Evolutionary conservation across 2,888 invertebrate species (phyloP).

Genomic region (Saturnia pavonia): DNA sequence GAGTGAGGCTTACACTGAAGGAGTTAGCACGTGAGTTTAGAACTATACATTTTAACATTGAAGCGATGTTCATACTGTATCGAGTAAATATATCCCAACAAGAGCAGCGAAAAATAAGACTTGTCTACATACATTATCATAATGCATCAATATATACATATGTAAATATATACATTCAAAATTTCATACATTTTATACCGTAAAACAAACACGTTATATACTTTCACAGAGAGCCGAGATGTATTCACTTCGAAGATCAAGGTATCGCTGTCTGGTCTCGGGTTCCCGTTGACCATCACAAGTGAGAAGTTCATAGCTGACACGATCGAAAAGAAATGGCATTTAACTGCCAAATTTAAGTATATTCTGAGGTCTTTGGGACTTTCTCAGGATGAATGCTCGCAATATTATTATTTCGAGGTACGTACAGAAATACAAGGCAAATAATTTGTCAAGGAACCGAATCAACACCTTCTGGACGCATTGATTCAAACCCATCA

Average conservation of each 20-base stretch:
- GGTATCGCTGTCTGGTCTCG: conserved; percentile 43
- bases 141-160: too few relatives aligned
- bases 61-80: too few relatives aligned
- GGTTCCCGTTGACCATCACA: conserved; percentile 49
- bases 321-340: conserved; percentile 61
- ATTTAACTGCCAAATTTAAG: conserved; percentile 48
- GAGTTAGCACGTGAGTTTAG: conserved; percentile 55
- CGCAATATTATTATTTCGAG: conserved; percentile 67
- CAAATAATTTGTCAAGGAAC: not conserved
- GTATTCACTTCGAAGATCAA: conserved; percentile 40
- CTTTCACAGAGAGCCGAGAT: conserved; percentile 46
- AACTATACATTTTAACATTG: not conserved
- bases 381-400: conserved; percentile 51
- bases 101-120: too few relatives aligned
- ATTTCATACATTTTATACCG: not conserved
- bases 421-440: conserved; percentile 33
- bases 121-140: too few relatives aligned
- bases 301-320: conserved; percentile 51
- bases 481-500: not conserved
- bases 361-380: conserved; percentile 55
- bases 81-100: too few relatives aligned
- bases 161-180: too few relatives aligned
- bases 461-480: not conserved
- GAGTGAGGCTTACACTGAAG: conserved; percentile 49
- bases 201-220: not conserved